phyloP scores from a whole-genome alignment of 2,888 invertebrate genomes.

The Hirtodrosophila confusa region DNA sequence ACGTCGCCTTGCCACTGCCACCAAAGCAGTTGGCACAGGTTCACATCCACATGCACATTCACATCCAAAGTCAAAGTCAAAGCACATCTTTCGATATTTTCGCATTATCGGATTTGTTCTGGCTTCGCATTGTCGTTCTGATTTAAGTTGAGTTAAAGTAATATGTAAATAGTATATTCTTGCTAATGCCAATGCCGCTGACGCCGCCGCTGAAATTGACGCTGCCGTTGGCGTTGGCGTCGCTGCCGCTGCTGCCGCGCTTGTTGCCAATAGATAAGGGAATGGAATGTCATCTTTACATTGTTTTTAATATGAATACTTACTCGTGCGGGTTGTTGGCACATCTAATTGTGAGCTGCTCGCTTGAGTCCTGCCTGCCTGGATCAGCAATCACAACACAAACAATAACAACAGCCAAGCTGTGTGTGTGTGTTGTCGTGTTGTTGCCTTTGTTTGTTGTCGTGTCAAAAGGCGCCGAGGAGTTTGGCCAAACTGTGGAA shows the following conservation, averaged over 20 bases:
- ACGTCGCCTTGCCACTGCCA: conserved; percentile 30
- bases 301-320: conserved; percentile 27
- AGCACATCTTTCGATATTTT: conserved; percentile 11
- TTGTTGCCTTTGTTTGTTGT: conserved; percentile 29
- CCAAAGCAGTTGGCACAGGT: conserved; percentile 14
- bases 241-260: background rate
- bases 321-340: conserved; percentile 46
- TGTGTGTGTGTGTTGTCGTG: conserved; percentile 17
- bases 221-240: background rate
- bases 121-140: conserved; percentile 8
- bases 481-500: conserved; percentile 12
- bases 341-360: conserved; percentile 29
- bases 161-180: conserved; percentile 21
- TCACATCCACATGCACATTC: background rate
- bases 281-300: conserved; percentile 15
- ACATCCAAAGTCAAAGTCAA: background rate
- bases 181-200: conserved; percentile 12
- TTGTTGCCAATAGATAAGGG: conserved; percentile 19
- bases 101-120: background rate
- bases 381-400: conserved; percentile 18
- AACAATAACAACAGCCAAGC: conserved; percentile 7
- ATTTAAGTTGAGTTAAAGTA: conserved; percentile 15
- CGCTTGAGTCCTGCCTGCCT: conserved; percentile 1
- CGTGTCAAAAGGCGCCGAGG: conserved; percentile 39
- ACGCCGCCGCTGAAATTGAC: background rate